Percentiles rank a stretch among this genome's conserved stretches.
Evolutionary conservation across 2,113 vertebrate genomes (phyloP).

Genomic region (Labeo rohita): DNA sequence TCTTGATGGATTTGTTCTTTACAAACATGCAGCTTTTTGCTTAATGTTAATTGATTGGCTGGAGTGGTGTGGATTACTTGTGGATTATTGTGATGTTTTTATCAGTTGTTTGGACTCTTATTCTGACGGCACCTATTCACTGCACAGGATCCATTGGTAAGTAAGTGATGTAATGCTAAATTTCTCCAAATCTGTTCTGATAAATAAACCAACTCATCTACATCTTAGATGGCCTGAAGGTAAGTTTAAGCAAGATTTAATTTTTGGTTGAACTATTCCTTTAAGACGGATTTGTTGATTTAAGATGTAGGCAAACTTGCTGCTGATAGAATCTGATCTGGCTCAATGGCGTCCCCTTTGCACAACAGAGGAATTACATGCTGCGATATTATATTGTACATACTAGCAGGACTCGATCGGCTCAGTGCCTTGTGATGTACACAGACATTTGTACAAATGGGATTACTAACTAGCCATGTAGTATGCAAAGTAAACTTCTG

Average conservation of each 20-base stretch:
- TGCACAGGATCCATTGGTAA: background rate
- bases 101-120: background rate
- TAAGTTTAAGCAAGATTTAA: too few species aligned
- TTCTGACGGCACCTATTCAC: background rate
- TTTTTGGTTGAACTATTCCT: background rate
- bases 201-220: too few species aligned
- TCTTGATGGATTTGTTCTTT: background rate
- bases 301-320: background rate
- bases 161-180: background rate
- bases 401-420: constrained; percentile 9
- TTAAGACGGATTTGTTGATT: background rate
- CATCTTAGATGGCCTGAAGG: too few species aligned
- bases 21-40: background rate
- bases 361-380: constrained; percentile 17
- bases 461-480: constrained; percentile 48
- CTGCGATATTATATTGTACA: constrained; percentile 2
- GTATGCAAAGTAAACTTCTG: constrained; percentile 54
- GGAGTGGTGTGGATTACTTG: background rate
- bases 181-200: too few species aligned
- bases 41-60: background rate
- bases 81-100: background rate
- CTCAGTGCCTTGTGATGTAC: constrained; percentile 31
- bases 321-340: constrained; percentile 9
- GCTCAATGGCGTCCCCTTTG: background rate
- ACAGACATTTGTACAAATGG: constrained; percentile 54